Evolutionary conservation across 2,113 vertebrate species (phyloP).

Genomic region (Lepisosteus oculatus): DNA sequence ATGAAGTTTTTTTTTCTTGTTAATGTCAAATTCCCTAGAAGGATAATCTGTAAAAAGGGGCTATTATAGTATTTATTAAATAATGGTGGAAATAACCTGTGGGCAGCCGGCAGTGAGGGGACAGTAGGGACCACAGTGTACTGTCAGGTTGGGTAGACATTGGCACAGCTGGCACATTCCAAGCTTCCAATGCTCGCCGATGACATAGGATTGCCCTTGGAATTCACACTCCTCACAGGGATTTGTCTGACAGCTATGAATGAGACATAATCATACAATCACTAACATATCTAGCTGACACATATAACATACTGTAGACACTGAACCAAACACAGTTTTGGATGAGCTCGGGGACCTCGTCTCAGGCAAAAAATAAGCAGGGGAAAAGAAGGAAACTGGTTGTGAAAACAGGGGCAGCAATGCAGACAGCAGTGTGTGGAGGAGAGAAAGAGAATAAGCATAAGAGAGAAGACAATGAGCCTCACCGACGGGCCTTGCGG

Average conservation of each 20-base stretch:
- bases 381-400: too few species aligned
- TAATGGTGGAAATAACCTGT: constrained; percentile 50
- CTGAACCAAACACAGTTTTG: too few species aligned
- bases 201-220: constrained; percentile 48
- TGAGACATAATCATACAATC: constrained; percentile 23
- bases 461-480: background rate
- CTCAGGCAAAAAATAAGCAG: too few species aligned
- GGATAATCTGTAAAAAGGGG: too few species aligned
- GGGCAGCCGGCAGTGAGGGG: constrained; percentile 67
- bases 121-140: constrained; percentile 74
- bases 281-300: constrained; percentile 14
- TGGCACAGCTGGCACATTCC: constrained; percentile 73
- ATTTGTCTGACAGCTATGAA: constrained; percentile 73
- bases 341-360: too few species aligned
- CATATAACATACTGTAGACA: background rate
- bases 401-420: too few species aligned
- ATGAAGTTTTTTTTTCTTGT: background rate
- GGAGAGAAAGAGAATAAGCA: background rate
- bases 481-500: constrained; percentile 82
- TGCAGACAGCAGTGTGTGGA: too few species aligned
- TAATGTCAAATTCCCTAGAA: too few species aligned
- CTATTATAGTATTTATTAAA: too few species aligned
- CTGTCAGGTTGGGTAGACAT: constrained; percentile 63
- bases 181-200: constrained; percentile 74
- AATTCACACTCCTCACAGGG: constrained; percentile 71